Evolutionary conservation across 2,797 vertebrate species (phyloP).

Genomic region (Acanthopagrus latus): DNA sequence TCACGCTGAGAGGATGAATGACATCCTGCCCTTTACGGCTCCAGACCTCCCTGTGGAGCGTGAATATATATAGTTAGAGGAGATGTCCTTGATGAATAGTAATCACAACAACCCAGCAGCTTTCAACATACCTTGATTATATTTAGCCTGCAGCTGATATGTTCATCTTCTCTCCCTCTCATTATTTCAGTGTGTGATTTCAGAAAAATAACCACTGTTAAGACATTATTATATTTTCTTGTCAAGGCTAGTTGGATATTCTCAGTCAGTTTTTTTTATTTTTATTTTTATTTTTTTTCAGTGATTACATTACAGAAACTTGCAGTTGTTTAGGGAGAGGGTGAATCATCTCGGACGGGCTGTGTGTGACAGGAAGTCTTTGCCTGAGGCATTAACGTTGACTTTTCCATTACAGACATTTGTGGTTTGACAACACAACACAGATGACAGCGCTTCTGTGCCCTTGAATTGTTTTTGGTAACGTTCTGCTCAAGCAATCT

Average conservation of each 20-base stretch:
- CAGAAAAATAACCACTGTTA: not conserved
- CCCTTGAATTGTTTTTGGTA: slow-evolving; percentile 10
- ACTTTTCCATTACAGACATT: slow-evolving; percentile 23
- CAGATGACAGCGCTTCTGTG: slow-evolving; percentile 25
- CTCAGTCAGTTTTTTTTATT: too few relatives aligned
- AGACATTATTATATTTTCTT: not conserved
- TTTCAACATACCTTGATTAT: slow-evolving; percentile 8
- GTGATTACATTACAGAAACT: too few relatives aligned
- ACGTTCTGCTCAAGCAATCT: not conserved
- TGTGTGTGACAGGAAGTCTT: not conserved
- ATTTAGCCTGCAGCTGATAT: not conserved
- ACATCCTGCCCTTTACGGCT: slow-evolving; percentile 72
- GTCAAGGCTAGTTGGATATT: not conserved
- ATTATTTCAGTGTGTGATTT: not conserved
- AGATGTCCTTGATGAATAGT: slow-evolving; percentile 47
- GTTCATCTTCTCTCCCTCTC: not conserved
- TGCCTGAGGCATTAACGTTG: slow-evolving; percentile 4
- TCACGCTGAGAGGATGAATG: slow-evolving; percentile 74
- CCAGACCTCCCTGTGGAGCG: slow-evolving; percentile 35
- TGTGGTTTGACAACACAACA: slow-evolving; percentile 36
- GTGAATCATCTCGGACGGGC: slow-evolving; percentile 3
- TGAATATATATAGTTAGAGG: slow-evolving; percentile 49
- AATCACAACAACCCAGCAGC: slow-evolving; percentile 11
- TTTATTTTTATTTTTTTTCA: too few relatives aligned
- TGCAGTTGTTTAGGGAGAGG: slow-evolving; percentile 9